Conservation (phyloP, 2,797 vertebrate species). For the Anabacerthia variegaticeps region DNA sequence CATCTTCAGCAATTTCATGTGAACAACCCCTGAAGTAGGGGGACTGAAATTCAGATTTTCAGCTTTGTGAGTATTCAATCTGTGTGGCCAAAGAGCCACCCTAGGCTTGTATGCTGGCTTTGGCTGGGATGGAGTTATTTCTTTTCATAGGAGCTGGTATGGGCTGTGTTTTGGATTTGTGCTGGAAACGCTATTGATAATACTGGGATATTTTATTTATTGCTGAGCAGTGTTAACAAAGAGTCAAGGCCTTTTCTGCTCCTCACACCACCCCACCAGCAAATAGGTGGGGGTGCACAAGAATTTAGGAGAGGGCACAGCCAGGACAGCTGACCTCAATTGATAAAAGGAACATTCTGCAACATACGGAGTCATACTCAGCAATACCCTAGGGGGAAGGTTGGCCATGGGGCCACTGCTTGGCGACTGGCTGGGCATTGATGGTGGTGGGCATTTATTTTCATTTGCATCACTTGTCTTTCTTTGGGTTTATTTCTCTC, state of each 20-base stretch:
- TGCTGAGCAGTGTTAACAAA: fast-evolving
- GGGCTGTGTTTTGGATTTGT: neutral
- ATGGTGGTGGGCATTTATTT: neutral
- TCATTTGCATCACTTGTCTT: neutral
- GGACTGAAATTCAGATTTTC: neutral
- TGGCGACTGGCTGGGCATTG: fast-evolving
- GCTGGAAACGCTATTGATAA: neutral
- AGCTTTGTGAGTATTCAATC: neutral
- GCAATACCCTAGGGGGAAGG: neutral
- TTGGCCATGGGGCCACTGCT: neutral
- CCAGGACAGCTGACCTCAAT: neutral
- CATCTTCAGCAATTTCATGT: neutral
- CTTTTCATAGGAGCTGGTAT: neutral
- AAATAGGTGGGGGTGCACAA: neutral
- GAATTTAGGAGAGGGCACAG: neutral
- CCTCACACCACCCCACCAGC: neutral
- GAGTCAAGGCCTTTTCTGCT: neutral
- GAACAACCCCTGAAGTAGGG: neutral
- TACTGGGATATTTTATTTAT: neutral
- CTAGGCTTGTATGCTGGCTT: neutral
- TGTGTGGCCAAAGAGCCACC: neutral
- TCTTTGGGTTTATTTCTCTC: neutral
- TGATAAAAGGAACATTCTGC: neutral
- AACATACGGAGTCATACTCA: neutral
- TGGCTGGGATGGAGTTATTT: neutral